phyloP scores from a whole-genome alignment of 1,140 invertebrate species.

The Pachyrhynchus sulphureomaculatus region DNA sequence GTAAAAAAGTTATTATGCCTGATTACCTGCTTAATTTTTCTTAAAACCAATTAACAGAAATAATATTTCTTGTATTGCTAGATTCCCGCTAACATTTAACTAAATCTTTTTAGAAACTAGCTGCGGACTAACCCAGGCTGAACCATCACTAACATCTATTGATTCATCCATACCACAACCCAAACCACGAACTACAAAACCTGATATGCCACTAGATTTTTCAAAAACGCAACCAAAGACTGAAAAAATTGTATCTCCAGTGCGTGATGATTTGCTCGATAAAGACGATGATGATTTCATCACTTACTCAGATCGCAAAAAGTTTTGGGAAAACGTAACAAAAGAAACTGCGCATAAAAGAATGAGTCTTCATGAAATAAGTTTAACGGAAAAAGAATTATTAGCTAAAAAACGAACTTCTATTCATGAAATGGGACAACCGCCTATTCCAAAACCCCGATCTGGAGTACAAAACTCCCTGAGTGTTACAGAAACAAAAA shows the following conservation, averaged over 20 bases:
- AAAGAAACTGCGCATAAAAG: conserved; percentile 41
- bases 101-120: conserved; percentile 52
- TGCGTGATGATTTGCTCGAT: conserved; percentile 44
- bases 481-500: conserved; percentile 30
- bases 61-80: conserved; percentile 44
- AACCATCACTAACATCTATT: conserved; percentile 43
- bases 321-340: conserved; percentile 55
- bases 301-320: conserved; percentile 53
- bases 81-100: conserved; percentile 50
- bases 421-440: conserved; percentile 41
- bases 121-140: conserved; percentile 45
- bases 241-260: conserved; percentile 44
- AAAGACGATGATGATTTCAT: conserved; percentile 39
- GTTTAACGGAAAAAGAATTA: conserved; percentile 34
- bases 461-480: conserved; percentile 35
- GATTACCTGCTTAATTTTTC: background rate
- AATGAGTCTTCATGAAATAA: conserved; percentile 40
- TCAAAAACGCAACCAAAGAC: conserved; percentile 31
- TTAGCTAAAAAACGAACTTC: conserved; percentile 41
- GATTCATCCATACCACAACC: conserved; percentile 44
- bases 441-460: conserved; percentile 53
- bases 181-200: conserved; percentile 45
- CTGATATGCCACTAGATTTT: conserved; percentile 31
- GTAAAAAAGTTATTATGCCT: conserved; percentile 25
- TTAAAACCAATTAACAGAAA: conserved; percentile 8